Evolutionary conservation across 2,113 vertebrate species (phyloP).

Genomic region (Pteruthius melanotis): DNA sequence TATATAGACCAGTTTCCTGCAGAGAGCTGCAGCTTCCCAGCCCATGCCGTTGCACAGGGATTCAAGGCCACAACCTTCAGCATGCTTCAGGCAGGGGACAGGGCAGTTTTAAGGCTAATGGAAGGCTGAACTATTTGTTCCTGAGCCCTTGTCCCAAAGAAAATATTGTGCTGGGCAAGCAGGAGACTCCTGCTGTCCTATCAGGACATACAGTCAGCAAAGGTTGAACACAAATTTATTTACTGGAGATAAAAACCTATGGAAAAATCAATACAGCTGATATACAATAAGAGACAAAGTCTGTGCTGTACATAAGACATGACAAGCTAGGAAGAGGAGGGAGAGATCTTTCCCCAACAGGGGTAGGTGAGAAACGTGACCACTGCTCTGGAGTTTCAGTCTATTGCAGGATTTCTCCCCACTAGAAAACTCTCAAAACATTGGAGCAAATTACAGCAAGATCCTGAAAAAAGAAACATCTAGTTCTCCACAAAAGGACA

Average conservation of each 20-base stretch:
- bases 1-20: not conserved
- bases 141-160: not conserved
- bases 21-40: not conserved
- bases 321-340: not conserved
- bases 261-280: not conserved
- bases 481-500: constrained; percentile 69
- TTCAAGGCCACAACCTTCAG: not conserved
- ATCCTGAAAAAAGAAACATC: not conserved
- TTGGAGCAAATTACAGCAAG: not conserved
- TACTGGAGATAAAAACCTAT: not conserved
- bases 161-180: not conserved
- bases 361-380: not conserved
- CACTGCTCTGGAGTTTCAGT: not conserved
- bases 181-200: not conserved
- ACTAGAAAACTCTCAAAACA: not conserved
- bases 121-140: not conserved
- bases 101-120: not conserved
- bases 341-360: not conserved
- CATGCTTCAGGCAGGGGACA: not conserved
- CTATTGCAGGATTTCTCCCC: not conserved
- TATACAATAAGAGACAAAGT: not conserved
- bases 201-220: not conserved
- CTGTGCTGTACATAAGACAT: not conserved
- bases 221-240: not conserved
- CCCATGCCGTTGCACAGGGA: accelerated